A percentile compares a stretch with the other conserved stretches of the same genome.
phyloP scores from a whole-genome alignment of 1,140 invertebrate genomes.

The Dendroctonus ponderosae region DNA sequence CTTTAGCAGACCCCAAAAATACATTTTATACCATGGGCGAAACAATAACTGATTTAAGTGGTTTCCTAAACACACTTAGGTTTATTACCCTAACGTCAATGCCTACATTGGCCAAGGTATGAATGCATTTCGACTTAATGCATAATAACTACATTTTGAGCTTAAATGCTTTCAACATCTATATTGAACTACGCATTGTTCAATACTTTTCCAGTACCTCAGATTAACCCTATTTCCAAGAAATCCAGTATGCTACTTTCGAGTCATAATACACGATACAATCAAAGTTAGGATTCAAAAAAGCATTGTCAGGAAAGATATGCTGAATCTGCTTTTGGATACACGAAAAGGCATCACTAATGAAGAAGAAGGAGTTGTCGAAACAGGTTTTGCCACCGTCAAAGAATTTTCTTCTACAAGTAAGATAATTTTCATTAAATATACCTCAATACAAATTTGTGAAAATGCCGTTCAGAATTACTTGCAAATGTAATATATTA shows the following conservation, averaged over 20 bases:
- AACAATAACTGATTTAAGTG: constrained; percentile 31
- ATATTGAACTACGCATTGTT: constrained; percentile 1
- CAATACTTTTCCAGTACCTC: constrained; percentile 1
- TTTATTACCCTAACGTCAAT: neutral
- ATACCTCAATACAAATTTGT: constrained; percentile 7
- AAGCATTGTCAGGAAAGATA: constrained; percentile 49
- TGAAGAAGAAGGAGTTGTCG: constrained; percentile 7
- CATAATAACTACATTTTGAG: neutral
- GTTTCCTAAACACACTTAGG: neutral
- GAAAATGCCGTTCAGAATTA: neutral
- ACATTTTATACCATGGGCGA: constrained; percentile 48
- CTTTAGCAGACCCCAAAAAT: constrained; percentile 47
- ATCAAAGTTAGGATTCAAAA: constrained; percentile 40
- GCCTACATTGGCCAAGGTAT: neutral
- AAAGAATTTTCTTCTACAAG: constrained; percentile 34
- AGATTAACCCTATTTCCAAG: constrained; percentile 18
- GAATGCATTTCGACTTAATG: neutral
- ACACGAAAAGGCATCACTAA: constrained; percentile 37
- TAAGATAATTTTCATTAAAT: neutral
- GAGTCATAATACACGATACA: constrained; percentile 43
- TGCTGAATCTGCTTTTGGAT: constrained; percentile 52
- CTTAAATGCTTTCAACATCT: too few relatives aligned
- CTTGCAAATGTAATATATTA: constrained; percentile 37
- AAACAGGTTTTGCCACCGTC: constrained; percentile 35
- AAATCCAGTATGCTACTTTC: constrained; percentile 37